Conservation (phyloP, 2,113 vertebrate species). For the Fregata magnificens region DNA sequence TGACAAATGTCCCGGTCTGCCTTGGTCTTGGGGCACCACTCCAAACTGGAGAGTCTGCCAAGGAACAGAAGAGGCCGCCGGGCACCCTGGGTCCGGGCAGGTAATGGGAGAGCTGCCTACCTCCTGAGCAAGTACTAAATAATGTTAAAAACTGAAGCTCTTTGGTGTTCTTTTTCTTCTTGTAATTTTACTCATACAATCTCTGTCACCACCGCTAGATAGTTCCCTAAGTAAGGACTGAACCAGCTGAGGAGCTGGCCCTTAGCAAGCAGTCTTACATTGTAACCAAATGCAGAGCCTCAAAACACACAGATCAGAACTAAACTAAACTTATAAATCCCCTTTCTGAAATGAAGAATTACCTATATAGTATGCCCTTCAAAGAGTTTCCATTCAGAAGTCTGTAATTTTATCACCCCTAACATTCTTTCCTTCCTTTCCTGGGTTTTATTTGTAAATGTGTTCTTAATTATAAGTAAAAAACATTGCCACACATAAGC, state of each 20-base stretch:
- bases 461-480: constrained; percentile 69
- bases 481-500: constrained; percentile 56
- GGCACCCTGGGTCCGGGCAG: not conserved
- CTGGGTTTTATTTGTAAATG: constrained; percentile 62
- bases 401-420: constrained; percentile 49
- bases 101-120: not conserved
- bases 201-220: not conserved
- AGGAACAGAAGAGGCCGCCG: not conserved
- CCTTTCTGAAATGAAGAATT: constrained; percentile 1
- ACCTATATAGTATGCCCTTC: constrained; percentile 10
- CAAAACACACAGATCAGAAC: not conserved
- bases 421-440: constrained; percentile 64
- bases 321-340: not conserved
- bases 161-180: not conserved
- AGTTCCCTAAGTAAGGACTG: not conserved
- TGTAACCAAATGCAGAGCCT: not conserved
- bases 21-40: not conserved
- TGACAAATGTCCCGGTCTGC: not conserved
- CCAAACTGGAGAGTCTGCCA: not conserved
- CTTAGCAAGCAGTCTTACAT: not conserved
- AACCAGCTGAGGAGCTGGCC: not conserved
- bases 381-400: constrained; percentile 51
- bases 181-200: not conserved
- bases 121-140: not conserved
- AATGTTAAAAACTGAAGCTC: not conserved